Evolutionary conservation across 2,888 invertebrate species (phyloP), one percentile per base, ranked within the genome.

Genomic region (Eucera pruinosa): DNA sequence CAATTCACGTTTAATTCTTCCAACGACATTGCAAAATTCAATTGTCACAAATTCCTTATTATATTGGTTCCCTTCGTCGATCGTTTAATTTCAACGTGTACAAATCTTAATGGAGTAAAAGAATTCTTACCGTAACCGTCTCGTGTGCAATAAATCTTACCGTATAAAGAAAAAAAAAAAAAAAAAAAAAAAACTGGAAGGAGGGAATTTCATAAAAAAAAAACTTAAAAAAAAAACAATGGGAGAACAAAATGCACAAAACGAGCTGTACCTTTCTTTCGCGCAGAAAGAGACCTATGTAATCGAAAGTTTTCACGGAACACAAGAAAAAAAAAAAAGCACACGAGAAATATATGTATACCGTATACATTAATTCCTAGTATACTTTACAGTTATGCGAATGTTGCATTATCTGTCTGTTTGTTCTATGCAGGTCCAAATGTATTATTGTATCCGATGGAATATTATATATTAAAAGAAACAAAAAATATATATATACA

Each of bases 381-480:
- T 89, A 87, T 87, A 89, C 86, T 86, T 86, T 87, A 86, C 89
- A 88, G 86, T 88, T 89, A 87, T 86, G 86, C 84, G 81, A 88
- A 88, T 85, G 89, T 90, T 89, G 87, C 90, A 90, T 89, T 89
- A 87, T 89, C 88, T 89, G 88, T 90, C 84, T 90, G 89, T 90
- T 89, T 87, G 88, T 90, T 90, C 89, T 89, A 90, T 87, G 86
- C 90, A 89, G 88, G 88, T 90, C 88, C 87, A 89, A 89, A 88
- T 89, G 88, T 90, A 90, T 89, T 88, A 90, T 90, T 90, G 89
- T 90, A 90, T 90, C 89, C 89, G 89, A 88, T 88, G 89, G 86
- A 87, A 86, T 88, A 90, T 89, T 89, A 88, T 89, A 88, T 87
- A 87, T 87, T 84, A 83, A 70, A 65, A 77, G 43, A 67, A 65